Percentiles rank a stretch among this genome's conserved stretches.
Evolutionary conservation across 2,113 vertebrate genomes (phyloP).

Genomic region (Anhinga rufa): DNA sequence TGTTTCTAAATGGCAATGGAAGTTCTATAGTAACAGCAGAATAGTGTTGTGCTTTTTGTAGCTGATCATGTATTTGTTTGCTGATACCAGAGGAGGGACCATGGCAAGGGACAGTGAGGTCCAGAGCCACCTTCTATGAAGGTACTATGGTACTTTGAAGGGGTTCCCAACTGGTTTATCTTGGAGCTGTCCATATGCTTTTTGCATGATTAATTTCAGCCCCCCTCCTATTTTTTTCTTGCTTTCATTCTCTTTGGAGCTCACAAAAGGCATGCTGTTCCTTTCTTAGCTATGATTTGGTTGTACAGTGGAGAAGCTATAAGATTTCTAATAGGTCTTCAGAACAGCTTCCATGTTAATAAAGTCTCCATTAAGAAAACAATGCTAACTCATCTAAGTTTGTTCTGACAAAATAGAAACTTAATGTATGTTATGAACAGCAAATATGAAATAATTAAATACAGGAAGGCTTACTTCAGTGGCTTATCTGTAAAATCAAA

Average conservation of each 20-base stretch:
- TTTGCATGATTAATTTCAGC: not conserved
- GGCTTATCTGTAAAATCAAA: not conserved
- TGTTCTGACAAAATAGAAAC: not conserved
- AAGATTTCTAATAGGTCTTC: not conserved
- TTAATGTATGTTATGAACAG: not conserved
- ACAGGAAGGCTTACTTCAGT: not conserved
- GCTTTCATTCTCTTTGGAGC: not conserved
- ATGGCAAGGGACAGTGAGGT: not conserved
- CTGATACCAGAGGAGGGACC: not conserved
- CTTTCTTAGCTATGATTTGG: not conserved
- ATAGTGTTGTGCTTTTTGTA: rapidly evolving
- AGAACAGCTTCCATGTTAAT: not conserved
- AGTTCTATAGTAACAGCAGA: not conserved
- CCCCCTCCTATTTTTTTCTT: not conserved
- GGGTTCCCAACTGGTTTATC: not conserved
- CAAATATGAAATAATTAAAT: not conserved
- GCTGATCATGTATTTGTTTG: not conserved
- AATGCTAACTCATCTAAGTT: not conserved
- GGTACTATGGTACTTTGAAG: not conserved
- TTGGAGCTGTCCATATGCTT: not conserved
- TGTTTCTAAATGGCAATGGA: not conserved
- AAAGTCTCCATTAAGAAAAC: not conserved
- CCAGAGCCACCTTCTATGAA: rapidly evolving
- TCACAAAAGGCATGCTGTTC: not conserved
- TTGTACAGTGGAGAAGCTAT: not conserved